Evolutionary conservation across 2,888 invertebrate species (phyloP).

Genomic region (Lysandra bellargus): DNA sequence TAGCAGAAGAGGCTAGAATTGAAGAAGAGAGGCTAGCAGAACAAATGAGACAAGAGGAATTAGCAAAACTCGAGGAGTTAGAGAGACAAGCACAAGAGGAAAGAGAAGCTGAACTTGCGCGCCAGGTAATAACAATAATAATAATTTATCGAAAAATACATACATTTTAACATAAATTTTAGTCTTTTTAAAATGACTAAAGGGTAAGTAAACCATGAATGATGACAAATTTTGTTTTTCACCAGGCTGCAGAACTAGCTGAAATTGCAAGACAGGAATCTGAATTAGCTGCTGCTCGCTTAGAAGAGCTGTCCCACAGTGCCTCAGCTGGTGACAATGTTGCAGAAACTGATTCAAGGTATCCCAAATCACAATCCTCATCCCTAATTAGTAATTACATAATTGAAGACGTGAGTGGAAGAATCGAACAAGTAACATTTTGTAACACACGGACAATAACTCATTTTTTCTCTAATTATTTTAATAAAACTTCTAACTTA

Average conservation of each 20-base stretch:
- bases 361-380: conserved; percentile 26
- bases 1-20: conserved; percentile 63
- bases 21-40: conserved; percentile 75
- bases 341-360: conserved; percentile 64
- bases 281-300: conserved; percentile 80
- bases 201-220: neutral
- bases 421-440: too few relatives aligned
- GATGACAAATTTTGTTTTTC: conserved; percentile 27
- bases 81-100: conserved; percentile 83
- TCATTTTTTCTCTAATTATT: too few relatives aligned
- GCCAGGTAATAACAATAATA: conserved; percentile 68
- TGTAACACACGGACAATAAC: too few relatives aligned
- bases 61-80: conserved; percentile 67
- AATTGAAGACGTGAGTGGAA: neutral
- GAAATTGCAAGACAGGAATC: conserved; percentile 83
- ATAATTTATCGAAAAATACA: neutral
- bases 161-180: neutral
- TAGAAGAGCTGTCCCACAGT: conserved; percentile 77
- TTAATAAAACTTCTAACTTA: too few relatives aligned
- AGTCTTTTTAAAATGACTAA: neutral
- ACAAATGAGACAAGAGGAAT: conserved; percentile 68
- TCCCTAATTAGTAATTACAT: neutral
- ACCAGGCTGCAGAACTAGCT: conserved; percentile 84
- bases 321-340: conserved; percentile 63
- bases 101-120: conserved; percentile 83